Base-by-base conservation (phyloP, 1,140 invertebrate species). In the Steinernema khuongi region DNA sequence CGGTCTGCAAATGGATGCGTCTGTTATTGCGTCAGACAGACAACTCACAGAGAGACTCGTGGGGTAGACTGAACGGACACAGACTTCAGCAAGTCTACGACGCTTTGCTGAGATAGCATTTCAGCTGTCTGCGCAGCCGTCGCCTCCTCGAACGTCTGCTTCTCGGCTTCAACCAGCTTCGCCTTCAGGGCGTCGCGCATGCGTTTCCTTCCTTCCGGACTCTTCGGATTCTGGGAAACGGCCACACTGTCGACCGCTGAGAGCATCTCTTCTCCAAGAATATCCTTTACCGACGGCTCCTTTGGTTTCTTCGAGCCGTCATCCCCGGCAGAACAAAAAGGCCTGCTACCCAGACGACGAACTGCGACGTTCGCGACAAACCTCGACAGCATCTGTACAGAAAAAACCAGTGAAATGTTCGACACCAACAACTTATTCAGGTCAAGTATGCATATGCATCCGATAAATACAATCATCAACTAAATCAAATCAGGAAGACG, bases 231-330 rank as follows among this genome's bases (percentile, higher is more conserved):
- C 14, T 73, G 31, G 33, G 74, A 31, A 7, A 44, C 32, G 1
- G 71, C 75, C 0, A 76, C 75, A 18, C 71, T 67, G 4, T 78
- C 70, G 14, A 79, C 68, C 0, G 78, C 78, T 11, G 77, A 68
- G 1, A 79, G 31, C 0, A 79, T 19, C 11, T 79, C 70, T n/a
- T 79, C 73, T 26, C 68, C 75, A 11, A 79, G 30, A 41, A 78
- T 71, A 14, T 79, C 72, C 60, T 79, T 79, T 19, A 69, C 28
- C 26, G 67, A 66, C 1, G 72, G 70, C 14, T 44, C 44, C 67
- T 75, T 79, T 60, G 50, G 71, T 67, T 69, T 22, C 29, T 76
- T 30, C 36, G 31, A 30, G 29, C 44, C 44, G 22, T 60, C 44
- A n/a, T 72, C 71, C n/a, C 44, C 44, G 26, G 36, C 60, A 19